phyloP scores from a whole-genome alignment of 2,113 vertebrate species.

The Tupaia tana region DNA sequence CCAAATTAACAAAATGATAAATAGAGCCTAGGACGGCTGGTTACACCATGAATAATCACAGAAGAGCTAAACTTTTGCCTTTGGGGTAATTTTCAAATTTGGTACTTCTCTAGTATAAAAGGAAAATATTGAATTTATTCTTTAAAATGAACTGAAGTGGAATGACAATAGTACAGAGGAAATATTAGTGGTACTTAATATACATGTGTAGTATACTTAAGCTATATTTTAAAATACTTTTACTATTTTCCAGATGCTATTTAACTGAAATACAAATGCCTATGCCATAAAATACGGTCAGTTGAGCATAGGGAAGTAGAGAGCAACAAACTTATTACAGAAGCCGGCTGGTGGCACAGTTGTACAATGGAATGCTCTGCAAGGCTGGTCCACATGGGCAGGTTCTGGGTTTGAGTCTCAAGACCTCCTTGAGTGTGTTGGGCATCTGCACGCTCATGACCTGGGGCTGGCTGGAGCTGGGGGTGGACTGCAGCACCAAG shows the following conservation, averaged over 20 bases:
- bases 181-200: background rate
- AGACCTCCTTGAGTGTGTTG: too few relatives aligned
- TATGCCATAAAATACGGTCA: slow-evolving; percentile 29
- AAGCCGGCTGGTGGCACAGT: too few relatives aligned
- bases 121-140: slow-evolving; percentile 39
- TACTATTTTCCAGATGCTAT: slow-evolving; percentile 49
- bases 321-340: too few relatives aligned
- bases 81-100: slow-evolving; percentile 19
- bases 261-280: slow-evolving; percentile 39
- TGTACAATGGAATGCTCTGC: too few relatives aligned
- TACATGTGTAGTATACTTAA: background rate
- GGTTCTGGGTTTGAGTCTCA: too few relatives aligned
- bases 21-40: background rate
- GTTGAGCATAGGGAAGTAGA: background rate
- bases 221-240: slow-evolving; percentile 48
- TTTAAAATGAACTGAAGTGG: slow-evolving; percentile 34
- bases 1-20: slow-evolving; percentile 35
- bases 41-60: background rate
- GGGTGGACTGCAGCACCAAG: too few relatives aligned
- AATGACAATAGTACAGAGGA: background rate
- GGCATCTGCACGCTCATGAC: too few relatives aligned
- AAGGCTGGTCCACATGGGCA: too few relatives aligned
- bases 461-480: too few relatives aligned
- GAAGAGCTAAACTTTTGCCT: background rate
- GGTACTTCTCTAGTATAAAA: slow-evolving; percentile 2